A percentile compares a stretch with the other conserved stretches of the same genome.
These are phyloP conservation scores for Aphidoletes aphidimyza DNA, from an alignment of 2,888 invertebrate species.

Conservation along the genomic window DNA sequence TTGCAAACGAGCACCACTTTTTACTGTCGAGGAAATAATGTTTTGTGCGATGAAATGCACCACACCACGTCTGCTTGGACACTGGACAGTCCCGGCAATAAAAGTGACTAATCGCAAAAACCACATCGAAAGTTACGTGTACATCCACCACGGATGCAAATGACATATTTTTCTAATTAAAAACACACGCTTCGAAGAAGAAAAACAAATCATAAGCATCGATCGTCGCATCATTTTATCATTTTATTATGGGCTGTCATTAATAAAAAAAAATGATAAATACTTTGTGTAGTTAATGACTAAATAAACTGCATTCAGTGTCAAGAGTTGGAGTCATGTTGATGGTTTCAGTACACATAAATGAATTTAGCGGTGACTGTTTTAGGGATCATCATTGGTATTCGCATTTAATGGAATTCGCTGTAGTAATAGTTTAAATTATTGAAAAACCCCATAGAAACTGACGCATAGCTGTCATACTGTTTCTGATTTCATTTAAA, in stretches of 20 bases:
- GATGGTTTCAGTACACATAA: too few relatives aligned
- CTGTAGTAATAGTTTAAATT: too few relatives aligned
- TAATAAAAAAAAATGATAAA: neutral
- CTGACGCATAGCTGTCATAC: too few relatives aligned
- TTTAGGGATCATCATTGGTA: too few relatives aligned
- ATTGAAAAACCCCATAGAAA: too few relatives aligned
- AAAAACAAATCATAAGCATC: neutral
- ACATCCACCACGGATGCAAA: neutral
- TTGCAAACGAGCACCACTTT: too few relatives aligned
- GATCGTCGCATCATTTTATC: slow-evolving; percentile 23
- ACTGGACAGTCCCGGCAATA: neutral
- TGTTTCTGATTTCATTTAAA: too few relatives aligned
- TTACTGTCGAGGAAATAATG: neutral
- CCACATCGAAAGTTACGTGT: neutral
- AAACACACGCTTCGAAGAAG: neutral
- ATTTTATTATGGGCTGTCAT: neutral
- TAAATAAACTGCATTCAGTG: slow-evolving; percentile 1
- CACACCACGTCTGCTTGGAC: neutral
- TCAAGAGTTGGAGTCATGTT: too few relatives aligned
- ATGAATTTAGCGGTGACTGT: too few relatives aligned
- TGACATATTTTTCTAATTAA: slow-evolving; percentile 35
- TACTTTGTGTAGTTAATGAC: neutral
- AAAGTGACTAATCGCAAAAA: slow-evolving; percentile 19
- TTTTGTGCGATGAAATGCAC: neutral
- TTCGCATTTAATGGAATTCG: too few relatives aligned